Conservation (phyloP, 2,888 invertebrate species). For the Andrena camellia region DNA sequence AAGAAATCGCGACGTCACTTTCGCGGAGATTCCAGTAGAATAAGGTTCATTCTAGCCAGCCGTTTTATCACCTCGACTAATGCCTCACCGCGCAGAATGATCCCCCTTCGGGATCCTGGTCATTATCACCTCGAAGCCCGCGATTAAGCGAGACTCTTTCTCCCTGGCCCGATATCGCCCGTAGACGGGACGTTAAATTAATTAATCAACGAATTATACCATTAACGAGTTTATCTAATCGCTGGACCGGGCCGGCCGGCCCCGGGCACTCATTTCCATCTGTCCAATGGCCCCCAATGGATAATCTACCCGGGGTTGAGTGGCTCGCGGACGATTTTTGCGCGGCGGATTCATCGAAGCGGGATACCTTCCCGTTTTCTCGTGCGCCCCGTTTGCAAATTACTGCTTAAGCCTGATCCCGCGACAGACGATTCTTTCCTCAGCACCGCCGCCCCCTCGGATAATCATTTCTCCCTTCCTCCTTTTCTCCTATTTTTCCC, state of each 20-base stretch:
- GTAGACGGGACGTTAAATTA: constrained; percentile 36
- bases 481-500: neutral
- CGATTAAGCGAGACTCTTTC: constrained; percentile 36
- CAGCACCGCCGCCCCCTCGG: too few species aligned
- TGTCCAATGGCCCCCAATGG: constrained; percentile 24
- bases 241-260: constrained; percentile 17
- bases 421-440: neutral
- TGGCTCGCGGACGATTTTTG: constrained; percentile 19
- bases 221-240: constrained; percentile 57
- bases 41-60: neutral
- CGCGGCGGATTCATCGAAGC: neutral
- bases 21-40: neutral
- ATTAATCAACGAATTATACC: constrained; percentile 53
- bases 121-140: constrained; percentile 29
- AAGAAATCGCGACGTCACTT: neutral
- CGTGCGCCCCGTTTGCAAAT: constrained; percentile 8
- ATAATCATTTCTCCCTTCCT: constrained; percentile 14
- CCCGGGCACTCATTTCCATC: constrained; percentile 43
- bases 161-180: neutral
- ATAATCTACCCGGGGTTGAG: constrained; percentile 2
- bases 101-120: neutral
- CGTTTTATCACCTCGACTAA: neutral
- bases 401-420: constrained; percentile 19
- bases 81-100: neutral
- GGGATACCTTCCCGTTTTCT: neutral